These are phyloP conservation scores for Buathra laborator DNA, from an alignment of 2,888 invertebrate species.

Conservation along the genomic window DNA sequence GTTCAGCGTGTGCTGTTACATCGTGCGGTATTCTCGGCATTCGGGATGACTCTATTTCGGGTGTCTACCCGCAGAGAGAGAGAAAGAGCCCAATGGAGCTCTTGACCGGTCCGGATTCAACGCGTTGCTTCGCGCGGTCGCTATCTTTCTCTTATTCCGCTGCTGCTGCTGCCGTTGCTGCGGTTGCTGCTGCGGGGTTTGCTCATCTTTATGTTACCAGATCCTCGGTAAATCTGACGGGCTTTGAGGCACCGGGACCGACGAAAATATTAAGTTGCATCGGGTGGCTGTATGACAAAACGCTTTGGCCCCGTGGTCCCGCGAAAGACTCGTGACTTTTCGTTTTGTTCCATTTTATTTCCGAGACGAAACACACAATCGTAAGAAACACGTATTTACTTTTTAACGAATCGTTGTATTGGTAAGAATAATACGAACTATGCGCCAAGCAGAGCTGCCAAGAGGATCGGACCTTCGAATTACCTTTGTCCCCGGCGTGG, in stretches of 20 bases:
- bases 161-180: conserved; percentile 50
- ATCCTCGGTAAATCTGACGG: conserved; percentile 77
- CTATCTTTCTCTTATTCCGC: conserved; percentile 45
- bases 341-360: conserved; percentile 54
- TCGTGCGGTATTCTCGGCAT: conserved; percentile 76
- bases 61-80: conserved; percentile 70
- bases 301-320: conserved; percentile 58
- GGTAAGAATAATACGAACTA: conserved; percentile 58
- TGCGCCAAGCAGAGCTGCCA: conserved; percentile 35
- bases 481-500: conserved; percentile 54
- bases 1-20: conserved; percentile 48
- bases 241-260: conserved; percentile 70
- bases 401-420: background rate
- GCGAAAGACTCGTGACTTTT: conserved; percentile 47
- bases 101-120: conserved; percentile 64
- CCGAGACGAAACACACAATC: conserved; percentile 35
- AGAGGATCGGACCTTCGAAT: conserved; percentile 57
- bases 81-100: conserved; percentile 32
- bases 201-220: conserved; percentile 79
- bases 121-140: conserved; percentile 55
- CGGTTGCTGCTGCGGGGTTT: conserved; percentile 55
- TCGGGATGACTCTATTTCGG: conserved; percentile 82
- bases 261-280: conserved; percentile 75
- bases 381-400: conserved; percentile 18
- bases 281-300: conserved; percentile 69